Percentiles rank a stretch among this genome's conserved stretches.
Evolutionary conservation across 1,140 invertebrate genomes (phyloP).

Genomic region (Antheraea pernyi): DNA sequence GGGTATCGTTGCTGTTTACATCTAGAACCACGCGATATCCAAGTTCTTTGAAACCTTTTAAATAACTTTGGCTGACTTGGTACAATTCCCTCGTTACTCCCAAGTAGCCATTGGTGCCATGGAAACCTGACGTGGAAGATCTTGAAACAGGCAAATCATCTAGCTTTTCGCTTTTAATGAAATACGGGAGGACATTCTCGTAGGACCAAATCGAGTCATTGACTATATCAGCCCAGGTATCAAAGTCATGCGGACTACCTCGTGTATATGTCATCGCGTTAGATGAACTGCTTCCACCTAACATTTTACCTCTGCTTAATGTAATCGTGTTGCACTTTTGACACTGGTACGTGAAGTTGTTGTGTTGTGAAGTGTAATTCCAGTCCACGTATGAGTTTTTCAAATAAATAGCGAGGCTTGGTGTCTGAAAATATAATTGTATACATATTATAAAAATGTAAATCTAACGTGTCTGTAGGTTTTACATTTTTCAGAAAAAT

Average conservation of each 20-base stretch:
- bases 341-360: conserved; percentile 80
- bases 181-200: conserved; percentile 78
- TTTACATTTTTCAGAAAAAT: too few species aligned
- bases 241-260: conserved; percentile 80
- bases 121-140: conserved; percentile 11
- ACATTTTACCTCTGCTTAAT: conserved; percentile 83
- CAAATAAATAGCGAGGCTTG: conserved; percentile 29
- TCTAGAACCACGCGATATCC: conserved; percentile 13
- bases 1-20: conserved; percentile 2
- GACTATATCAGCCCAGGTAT: conserved; percentile 81
- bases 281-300: conserved; percentile 86
- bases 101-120: conserved; percentile 19
- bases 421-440: conserved; percentile 32
- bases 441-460: too few species aligned
- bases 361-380: conserved; percentile 86
- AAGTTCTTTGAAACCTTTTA: conserved; percentile 10
- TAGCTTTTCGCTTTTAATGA: conserved; percentile 32
- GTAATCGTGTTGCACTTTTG: conserved; percentile 81
- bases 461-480: too few species aligned
- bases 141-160: conserved; percentile 12
- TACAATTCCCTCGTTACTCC: conserved; percentile 10
- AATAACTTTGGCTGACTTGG: conserved; percentile 3
- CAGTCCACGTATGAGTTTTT: conserved; percentile 77
- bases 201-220: conserved; percentile 85
- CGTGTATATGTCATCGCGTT: conserved; percentile 88